Percentiles rank a stretch among this genome's conserved stretches.
Evolutionary conservation across 2,113 vertebrate species (phyloP).

Genomic region (Bubalus kerabau): DNA sequence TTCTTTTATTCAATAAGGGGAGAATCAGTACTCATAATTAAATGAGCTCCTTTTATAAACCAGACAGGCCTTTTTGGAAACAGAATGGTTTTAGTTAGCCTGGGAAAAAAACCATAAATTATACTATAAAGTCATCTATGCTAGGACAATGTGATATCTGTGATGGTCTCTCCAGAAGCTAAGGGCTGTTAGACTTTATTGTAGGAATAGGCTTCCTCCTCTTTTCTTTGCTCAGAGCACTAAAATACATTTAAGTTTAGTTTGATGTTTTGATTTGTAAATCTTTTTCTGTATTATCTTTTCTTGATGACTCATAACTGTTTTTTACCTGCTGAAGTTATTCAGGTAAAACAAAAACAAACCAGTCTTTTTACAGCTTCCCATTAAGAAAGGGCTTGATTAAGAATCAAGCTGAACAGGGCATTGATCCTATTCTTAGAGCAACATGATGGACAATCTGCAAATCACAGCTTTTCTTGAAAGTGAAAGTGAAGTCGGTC

Average conservation of each 20-base stretch:
- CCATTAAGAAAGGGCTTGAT: not conserved
- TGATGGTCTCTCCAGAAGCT: not conserved
- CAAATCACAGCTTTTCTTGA: not conserved
- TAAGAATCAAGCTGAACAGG: not conserved
- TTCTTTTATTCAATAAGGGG: not conserved
- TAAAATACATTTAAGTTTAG: not conserved
- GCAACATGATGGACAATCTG: not conserved
- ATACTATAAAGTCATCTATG: not conserved
- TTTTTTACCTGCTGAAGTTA: not conserved
- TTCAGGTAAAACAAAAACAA: not conserved
- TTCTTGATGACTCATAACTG: not conserved
- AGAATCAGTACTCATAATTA: not conserved
- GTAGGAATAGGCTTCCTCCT: not conserved
- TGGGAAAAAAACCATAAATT: not conserved
- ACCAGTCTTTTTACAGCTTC: not conserved
- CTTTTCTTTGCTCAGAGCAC: not conserved
- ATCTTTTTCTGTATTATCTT: not conserved
- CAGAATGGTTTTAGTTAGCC: not conserved
- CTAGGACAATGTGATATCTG: not conserved
- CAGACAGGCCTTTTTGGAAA: not conserved
- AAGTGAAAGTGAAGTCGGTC: not conserved
- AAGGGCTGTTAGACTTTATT: not conserved
- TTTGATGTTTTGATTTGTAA: not conserved
- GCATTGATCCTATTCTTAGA: not conserved
- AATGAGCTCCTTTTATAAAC: constrained; percentile 20